Base-by-base conservation (phyloP, 2,888 invertebrate genomes). In the Athripsodes cinereus region DNA sequence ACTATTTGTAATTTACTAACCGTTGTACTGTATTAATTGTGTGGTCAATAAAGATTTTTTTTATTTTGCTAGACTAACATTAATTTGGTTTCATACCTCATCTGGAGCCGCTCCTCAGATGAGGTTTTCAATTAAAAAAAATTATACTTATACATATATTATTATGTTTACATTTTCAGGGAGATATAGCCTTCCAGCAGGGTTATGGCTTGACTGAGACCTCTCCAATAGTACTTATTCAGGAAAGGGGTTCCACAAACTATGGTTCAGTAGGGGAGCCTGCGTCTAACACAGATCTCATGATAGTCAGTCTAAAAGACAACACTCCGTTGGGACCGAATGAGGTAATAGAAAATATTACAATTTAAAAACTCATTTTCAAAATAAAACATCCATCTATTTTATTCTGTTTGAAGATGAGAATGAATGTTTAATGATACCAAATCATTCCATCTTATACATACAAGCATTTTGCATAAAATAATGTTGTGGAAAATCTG, bases 131-230 rank as follows among this genome's bases (percentile, higher is more conserved):
- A n/a, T n/a, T n/a, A n/a, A n/a, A n/a, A n/a, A n/a, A n/a, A n/a
- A n/a, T n/a, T n/a, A n/a, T n/a, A n/a, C n/a, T n/a, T n/a, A n/a
- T n/a, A n/a, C n/a, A n/a, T n/a, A n/a, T n/a, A n/a, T n/a, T n/a
- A n/a, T n/a, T n/a, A n/a, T n/a, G n/a, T 13, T 57, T 35, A 48
- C n/a, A 68, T 26, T 72, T 72, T 11, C 68, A 78, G 78, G 70
- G 67, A n/a, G 66, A 70, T 6, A 57, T 76, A 5, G 72, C 72
- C 53, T 73, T 80, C 63, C 68, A 74, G 8, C 80, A 84, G 79
- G 87, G 85, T 2, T 86, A 86, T 65, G 90, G 90, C 1, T 74
- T 90, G 68, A 87, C 90, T 0, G 90, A 91, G 70, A 78, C 86
- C 0, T 85, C 87, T 0, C 86, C 87, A 0, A 79, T 80, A 0